Evolutionary conservation across 2,797 vertebrate species (phyloP), one percentile per base, ranked within the genome.

Genomic region (Lerista edwardsae): DNA sequence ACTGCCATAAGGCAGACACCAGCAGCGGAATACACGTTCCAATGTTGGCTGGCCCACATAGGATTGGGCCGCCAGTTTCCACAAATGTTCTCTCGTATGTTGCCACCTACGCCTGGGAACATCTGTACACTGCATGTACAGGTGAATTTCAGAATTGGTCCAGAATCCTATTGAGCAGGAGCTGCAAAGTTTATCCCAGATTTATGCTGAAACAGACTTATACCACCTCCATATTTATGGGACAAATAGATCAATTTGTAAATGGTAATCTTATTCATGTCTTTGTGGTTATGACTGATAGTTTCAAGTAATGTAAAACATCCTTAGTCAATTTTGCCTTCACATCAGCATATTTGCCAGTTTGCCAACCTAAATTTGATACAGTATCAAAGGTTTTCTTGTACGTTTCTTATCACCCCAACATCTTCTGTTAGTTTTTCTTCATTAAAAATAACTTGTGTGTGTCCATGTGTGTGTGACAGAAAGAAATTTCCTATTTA

Each of bases 281-380:
- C 23, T 27, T 19, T 34, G 47, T 80, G 47, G 61, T 85, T 67
- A 67, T 57, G 25, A 57, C 34, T 47, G 39, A 23, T 74, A 80
- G 12, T 59, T 85, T 61, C 78, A 80, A 75, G 80, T 44, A 75
- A 59, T 59, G 47, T 57, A 41, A 59, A 74, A 31, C 25, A n/a
- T 55, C 14, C 4, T 51, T 29, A 73, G 41, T 34, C 8, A 55
- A 25, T 51, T 34, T 51, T 74, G 59, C 5, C 21, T 80, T 79
- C 11, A n/a, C 44, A 72, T 3, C 25, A 36, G 44, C 17, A 3
- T 51, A 34, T 34, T 65, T 83, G 5, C 19, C 25, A 34, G 27
- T 31, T 31, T 51, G 41, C 44, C 64, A 51, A 47, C 36, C 57
- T 64, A 64, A 51, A 41, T 12, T 19, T 59, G 21, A 79, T 74